Evolutionary conservation across 2,888 invertebrate species (phyloP), one percentile per base, ranked within the genome.

Genomic region (Sphaerophoria rueppellii): DNA sequence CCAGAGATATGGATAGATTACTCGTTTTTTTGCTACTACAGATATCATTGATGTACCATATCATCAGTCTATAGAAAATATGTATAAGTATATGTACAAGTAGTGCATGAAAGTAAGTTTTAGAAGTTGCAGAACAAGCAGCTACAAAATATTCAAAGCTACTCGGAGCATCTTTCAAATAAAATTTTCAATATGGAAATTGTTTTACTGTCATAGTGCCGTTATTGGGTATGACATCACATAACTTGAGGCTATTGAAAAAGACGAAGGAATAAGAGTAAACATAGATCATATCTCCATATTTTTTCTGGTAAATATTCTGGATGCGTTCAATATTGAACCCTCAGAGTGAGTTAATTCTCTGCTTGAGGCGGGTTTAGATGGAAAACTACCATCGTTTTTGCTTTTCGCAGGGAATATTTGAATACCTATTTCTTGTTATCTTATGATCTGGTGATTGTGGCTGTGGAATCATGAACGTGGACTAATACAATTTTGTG

Each of bases 151-250:
- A 35, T 61, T 40, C 37, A 48, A 43, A 61, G 67, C 48, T 69
- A 74, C 43, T 34, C 46, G 55, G 40, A 52, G 54, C 75, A 57
- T 70, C 11, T 75, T 37, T 40, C 9, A 46, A 70, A 75, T 70
- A 46, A 65, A 52, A 43, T 79, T 61, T 79, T 11, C 48, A 40
- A 54, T 54, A 67, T 67, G 67, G n/a, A 67, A 67, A 54, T 67
- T 52, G 4, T n/a, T 67, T 67, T 52, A 40, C 52, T 52, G 32
- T n/a, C 40, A 67, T 43, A 40, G 40, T 54, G 24, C 54, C 54
- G n/a, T 40, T 9, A 40, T 9, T 11, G 24, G n/a, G 40, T 14
- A 16, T 43, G n/a, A 24, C 24, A 16, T 43, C 9, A 24, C 24
- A 24, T 50, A 14, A 55, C 61, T 14, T 70, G 12, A 55, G 61